Percentiles rank a stretch among this genome's conserved stretches.
Conservation (phyloP, 2,888 invertebrate genomes). For the Caenorhabditis parvicauda region DNA sequence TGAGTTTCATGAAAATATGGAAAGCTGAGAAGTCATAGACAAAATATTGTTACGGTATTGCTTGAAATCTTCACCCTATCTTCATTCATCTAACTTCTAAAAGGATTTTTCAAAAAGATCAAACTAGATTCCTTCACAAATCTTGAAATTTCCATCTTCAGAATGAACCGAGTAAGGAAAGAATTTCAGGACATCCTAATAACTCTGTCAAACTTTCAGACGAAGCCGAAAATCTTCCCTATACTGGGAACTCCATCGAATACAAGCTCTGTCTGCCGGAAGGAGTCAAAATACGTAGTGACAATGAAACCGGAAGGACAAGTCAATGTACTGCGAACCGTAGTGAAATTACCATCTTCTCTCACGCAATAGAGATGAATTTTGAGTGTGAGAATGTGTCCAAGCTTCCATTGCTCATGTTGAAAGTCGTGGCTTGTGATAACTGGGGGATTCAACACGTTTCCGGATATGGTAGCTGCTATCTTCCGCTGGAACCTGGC, state of each 20-base stretch:
- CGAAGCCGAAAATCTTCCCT: conserved; percentile 6
- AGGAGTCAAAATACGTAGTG: conserved; percentile 5
- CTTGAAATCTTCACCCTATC: too few species aligned
- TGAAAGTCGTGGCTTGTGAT: conserved; percentile 15
- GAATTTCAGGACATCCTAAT: neutral
- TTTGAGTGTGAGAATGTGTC: conserved; percentile 6
- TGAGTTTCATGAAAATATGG: too few species aligned
- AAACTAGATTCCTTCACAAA: too few species aligned
- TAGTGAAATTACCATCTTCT: conserved; percentile 4
- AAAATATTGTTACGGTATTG: too few species aligned
- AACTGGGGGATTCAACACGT: conserved; percentile 28
- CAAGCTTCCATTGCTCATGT: conserved; percentile 11
- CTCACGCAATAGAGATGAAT: conserved; percentile 13
- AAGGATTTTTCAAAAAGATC: too few species aligned
- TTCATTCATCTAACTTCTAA: too few species aligned
- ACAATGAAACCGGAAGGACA: conserved; percentile 9
- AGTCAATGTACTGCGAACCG: conserved; percentile 11
- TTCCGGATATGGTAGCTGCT: conserved; percentile 17
- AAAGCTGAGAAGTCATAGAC: too few species aligned
- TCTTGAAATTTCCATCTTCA: too few species aligned
- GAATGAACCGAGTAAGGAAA: neutral
- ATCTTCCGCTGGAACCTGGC: conserved; percentile 8
- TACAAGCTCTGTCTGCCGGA: conserved; percentile 10
- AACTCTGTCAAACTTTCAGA: conserved; percentile 2
- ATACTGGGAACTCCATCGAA: conserved; percentile 18